phyloP scores from a whole-genome alignment of 2,113 vertebrate genomes.

The Chauna torquata region DNA sequence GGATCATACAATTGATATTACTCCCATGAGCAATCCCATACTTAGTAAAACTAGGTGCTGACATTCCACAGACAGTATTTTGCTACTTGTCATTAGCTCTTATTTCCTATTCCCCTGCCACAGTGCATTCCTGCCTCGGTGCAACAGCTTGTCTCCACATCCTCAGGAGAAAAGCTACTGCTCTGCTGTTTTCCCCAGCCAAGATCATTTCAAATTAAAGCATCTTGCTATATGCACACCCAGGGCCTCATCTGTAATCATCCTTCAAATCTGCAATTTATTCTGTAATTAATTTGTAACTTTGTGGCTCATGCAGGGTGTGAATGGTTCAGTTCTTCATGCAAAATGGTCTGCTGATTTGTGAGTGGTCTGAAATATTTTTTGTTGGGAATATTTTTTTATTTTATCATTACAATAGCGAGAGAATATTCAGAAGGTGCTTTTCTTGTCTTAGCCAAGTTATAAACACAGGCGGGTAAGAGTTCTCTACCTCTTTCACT shows the following conservation, averaged over 20 bases:
- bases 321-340: background rate
- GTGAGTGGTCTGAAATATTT: background rate
- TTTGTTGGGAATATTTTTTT: background rate
- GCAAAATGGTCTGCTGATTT: background rate
- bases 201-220: background rate
- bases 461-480: background rate
- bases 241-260: background rate
- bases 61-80: accelerated
- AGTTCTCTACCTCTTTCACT: background rate
- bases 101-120: background rate
- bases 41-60: background rate
- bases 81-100: background rate
- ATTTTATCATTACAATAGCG: background rate
- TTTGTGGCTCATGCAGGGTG: background rate
- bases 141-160: background rate
- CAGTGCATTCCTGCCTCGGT: background rate
- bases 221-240: background rate
- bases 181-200: background rate
- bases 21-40: background rate
- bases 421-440: background rate
- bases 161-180: background rate
- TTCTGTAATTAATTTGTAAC: background rate
- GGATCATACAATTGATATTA: background rate
- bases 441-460: background rate
- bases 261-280: background rate